Conservation (phyloP, 2,113 vertebrate genomes). For the Colinus virginianus region DNA sequence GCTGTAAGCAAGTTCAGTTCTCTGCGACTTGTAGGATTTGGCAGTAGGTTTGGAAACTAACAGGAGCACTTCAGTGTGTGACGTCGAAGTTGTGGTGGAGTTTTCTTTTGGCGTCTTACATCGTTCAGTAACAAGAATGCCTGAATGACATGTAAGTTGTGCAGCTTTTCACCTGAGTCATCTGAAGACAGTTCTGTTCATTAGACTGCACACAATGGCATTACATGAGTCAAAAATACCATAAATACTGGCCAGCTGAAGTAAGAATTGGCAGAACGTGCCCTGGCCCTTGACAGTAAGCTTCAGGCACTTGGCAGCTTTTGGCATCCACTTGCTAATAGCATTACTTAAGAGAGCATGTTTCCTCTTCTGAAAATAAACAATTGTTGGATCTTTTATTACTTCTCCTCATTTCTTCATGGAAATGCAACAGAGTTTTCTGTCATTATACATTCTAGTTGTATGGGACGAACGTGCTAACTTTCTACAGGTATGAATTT, state of each 20-base stretch:
- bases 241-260: conserved; percentile 2
- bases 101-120: background rate
- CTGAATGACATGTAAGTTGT: background rate
- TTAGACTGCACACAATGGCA: background rate
- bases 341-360: background rate
- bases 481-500: background rate
- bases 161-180: conserved; percentile 6
- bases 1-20: background rate
- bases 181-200: background rate
- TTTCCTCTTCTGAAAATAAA: background rate
- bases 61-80: background rate
- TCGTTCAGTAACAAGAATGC: background rate
- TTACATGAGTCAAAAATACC: background rate
- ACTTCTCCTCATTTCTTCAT: background rate
- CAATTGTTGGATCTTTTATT: background rate
- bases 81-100: background rate
- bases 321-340: background rate
- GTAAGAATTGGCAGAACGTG: background rate
- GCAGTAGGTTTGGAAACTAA: background rate
- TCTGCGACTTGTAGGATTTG: background rate
- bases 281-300: background rate
- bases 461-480: background rate
- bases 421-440: background rate
- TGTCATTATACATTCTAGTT: background rate
- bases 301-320: background rate